Evolutionary conservation across 2,888 invertebrate species (phyloP), one percentile per base, ranked within the genome.

Genomic region (Chirona hameri): DNA sequence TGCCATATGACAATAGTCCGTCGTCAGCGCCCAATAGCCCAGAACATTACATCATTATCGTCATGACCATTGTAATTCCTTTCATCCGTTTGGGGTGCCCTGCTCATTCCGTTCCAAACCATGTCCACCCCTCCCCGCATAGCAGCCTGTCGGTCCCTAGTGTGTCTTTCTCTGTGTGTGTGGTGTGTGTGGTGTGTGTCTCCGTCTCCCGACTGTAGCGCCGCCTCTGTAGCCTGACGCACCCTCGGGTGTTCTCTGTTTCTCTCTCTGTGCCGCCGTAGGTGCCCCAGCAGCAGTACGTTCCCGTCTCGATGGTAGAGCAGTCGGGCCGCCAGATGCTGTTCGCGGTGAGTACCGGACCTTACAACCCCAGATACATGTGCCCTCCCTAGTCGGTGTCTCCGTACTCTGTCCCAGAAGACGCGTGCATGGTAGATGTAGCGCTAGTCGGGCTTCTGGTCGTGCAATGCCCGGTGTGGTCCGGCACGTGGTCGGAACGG

Each of bases 261-360:
- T 82, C 21, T 82, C n/a, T 31, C 21, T 65, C 12, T 83, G 48
- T 72, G n/a, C 39, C 69, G 46, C 31, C 69, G 27, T 72, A 57
- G 55, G 72, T 80, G 46, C 57, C 81, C 52, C 65, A 80, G 81
- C 69, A 79, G 69, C 96, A 96, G 88, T 96, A 97, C 86, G 96
- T 92, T 86, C 96, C 97, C 57, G 97, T 97, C 82, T 97, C 97
- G 81, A 95, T 97, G 90, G 95, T 97, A 81, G 95, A 95, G 86
- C 95, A 95, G 85, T 92, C 92, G 85, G 94, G 93, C 46, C 91
- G 94, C 85, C 93, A 93, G 87, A 94, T 94, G 93, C 88, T 95
- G 84, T 89, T 94, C 69, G 93, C 93, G 80, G 92, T 92, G 89
- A 88, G 90, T 87, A 76, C 79, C 65, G 60, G n/a, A 39, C 24